These are phyloP conservation scores for Harpegnathos saltator DNA, from an alignment of 1,140 invertebrate species.

Conservation along the genomic window DNA sequence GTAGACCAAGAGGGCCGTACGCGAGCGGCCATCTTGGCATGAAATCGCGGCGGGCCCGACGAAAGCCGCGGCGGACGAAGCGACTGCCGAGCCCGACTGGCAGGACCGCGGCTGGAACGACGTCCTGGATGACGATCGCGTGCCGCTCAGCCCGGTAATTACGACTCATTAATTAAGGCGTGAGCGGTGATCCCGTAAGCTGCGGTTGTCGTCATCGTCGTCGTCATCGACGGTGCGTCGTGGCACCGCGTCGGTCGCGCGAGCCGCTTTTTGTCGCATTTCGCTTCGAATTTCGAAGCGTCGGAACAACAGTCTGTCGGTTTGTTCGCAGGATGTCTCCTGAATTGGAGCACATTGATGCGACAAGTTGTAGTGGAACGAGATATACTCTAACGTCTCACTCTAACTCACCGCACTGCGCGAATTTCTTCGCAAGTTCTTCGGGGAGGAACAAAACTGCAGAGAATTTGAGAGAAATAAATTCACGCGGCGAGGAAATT, in stretches of 20 bases:
- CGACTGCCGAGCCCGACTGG: conserved; percentile 56
- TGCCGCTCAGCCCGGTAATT: conserved; percentile 79
- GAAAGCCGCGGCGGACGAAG: conserved; percentile 53
- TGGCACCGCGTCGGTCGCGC: too few relatives aligned
- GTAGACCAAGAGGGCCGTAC: conserved; percentile 77
- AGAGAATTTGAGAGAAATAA: too few relatives aligned
- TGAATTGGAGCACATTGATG: too few relatives aligned
- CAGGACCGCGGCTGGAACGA: conserved; percentile 76
- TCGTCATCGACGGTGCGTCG: not conserved
- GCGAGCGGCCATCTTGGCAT: conserved; percentile 83
- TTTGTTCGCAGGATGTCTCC: too few relatives aligned
- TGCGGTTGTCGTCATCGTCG: not conserved
- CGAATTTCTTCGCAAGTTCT: too few relatives aligned
- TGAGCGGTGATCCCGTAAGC: conserved; percentile 67
- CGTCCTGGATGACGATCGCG: conserved; percentile 78
- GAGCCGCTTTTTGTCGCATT: conserved; percentile 7
- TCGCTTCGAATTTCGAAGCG: not conserved
- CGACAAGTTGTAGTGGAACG: too few relatives aligned
- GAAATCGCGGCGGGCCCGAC: conserved; percentile 68
- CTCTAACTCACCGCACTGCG: too few relatives aligned
- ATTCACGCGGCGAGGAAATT: too few relatives aligned
- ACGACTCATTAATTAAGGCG: conserved; percentile 83
- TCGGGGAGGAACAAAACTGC: too few relatives aligned
- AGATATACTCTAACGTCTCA: too few relatives aligned
- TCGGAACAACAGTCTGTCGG: not conserved